phyloP scores from a whole-genome alignment of 2,888 invertebrate genomes.

The Siphonodentalium dalli region DNA sequence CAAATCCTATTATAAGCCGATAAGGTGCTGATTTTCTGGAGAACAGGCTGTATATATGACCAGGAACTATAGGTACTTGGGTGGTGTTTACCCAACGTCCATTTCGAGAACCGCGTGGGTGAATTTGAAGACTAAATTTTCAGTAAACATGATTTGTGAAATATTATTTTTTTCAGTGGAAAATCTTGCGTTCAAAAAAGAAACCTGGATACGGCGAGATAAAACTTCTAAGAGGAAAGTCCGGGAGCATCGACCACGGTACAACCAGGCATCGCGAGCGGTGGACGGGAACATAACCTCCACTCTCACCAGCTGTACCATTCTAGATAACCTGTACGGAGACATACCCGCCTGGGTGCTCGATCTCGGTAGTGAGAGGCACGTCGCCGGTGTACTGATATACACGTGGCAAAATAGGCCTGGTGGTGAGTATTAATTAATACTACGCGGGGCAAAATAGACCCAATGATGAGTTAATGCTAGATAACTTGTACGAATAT shows the following conservation, averaged over 20 bases:
- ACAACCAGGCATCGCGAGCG: slow-evolving; percentile 66
- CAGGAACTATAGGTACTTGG: too few species aligned
- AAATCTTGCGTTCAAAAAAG: slow-evolving; percentile 68
- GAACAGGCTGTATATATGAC: too few species aligned
- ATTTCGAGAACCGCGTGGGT: too few species aligned
- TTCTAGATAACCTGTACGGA: slow-evolving; percentile 69
- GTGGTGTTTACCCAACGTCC: too few species aligned
- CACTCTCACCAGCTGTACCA: slow-evolving; percentile 66
- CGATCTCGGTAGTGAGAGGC: slow-evolving; percentile 65
- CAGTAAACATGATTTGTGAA: too few species aligned
- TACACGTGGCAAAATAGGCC: slow-evolving; percentile 68
- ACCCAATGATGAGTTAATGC: slow-evolving; percentile 41
- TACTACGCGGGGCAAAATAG: neutral
- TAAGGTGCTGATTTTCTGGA: too few species aligned
- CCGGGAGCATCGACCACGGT: slow-evolving; percentile 43
- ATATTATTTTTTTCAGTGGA: slow-evolving; percentile 62
- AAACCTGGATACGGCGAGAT: slow-evolving; percentile 69
- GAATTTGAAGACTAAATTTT: too few species aligned
- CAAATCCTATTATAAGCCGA: too few species aligned
- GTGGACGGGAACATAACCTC: slow-evolving; percentile 67
- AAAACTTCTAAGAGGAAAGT: slow-evolving; percentile 67
- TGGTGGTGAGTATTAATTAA: slow-evolving; percentile 50
- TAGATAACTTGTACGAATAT: slow-evolving; percentile 69
- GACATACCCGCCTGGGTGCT: slow-evolving; percentile 69
- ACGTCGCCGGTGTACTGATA: slow-evolving; percentile 67